phyloP scores from a whole-genome alignment of 2,113 vertebrate species.

The Lophius piscatorius region DNA sequence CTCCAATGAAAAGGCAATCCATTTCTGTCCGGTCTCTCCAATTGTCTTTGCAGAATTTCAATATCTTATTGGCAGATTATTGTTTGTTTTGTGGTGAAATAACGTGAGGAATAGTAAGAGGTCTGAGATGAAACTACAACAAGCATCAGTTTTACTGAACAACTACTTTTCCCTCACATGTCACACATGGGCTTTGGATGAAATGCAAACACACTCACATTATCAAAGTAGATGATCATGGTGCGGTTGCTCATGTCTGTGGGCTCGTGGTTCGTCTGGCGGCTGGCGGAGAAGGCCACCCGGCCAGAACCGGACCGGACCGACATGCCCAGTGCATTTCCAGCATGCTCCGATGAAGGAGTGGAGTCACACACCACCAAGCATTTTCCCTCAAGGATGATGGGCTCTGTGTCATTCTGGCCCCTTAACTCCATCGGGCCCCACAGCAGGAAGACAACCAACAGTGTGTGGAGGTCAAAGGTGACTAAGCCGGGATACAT shows the following conservation, averaged over 20 bases:
- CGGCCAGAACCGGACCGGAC: constrained; percentile 80
- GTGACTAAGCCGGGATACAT: constrained; percentile 52
- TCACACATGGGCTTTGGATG: too few relatives aligned
- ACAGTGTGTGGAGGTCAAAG: constrained; percentile 44
- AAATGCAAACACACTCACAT: constrained; percentile 63
- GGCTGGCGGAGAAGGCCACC: constrained; percentile 82
- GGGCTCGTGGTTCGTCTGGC: constrained; percentile 85
- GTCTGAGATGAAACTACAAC: background rate
- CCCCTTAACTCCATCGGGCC: constrained; percentile 55
- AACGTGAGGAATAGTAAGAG: too few relatives aligned
- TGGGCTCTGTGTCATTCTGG: constrained; percentile 85
- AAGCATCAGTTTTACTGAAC: too few relatives aligned
- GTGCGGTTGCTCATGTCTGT: constrained; percentile 85
- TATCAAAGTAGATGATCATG: constrained; percentile 86
- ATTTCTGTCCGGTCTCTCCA: too few relatives aligned
- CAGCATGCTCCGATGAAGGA: constrained; percentile 77
- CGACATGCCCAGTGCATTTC: constrained; percentile 82
- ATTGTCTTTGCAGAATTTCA: too few relatives aligned
- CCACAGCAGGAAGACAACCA: constrained; percentile 62
- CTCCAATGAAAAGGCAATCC: too few relatives aligned
- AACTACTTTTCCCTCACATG: too few relatives aligned
- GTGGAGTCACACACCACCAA: constrained; percentile 85
- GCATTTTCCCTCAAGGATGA: constrained; percentile 83
- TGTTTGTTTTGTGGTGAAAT: too few relatives aligned
- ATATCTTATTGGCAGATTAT: too few relatives aligned